Evolutionary conservation across 1,140 invertebrate species (phyloP), one percentile per base, ranked within the genome.

Genomic region (Drosophila parabipectinata): DNA sequence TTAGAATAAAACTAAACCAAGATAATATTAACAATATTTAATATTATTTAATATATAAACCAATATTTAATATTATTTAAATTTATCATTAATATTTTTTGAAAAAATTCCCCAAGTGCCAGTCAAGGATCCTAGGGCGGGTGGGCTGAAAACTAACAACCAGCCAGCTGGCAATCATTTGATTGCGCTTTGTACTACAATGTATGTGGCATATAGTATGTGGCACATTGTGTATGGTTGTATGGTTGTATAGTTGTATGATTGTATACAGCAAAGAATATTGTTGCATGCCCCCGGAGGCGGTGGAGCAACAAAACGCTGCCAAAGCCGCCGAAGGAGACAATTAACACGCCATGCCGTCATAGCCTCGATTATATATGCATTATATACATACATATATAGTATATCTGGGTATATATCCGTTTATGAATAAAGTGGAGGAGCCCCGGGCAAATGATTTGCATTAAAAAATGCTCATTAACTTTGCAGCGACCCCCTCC

Each of bases 391-490:
- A 44, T 3, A 47, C 24, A 47, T 37, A 21, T 18, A 18, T 7
- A 44, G 14, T 15, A 44, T 44, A 12, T 6, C 4, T 15, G n/a
- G n/a, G n/a, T 18, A 18, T 44, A 44, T 44, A 44, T 44, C 41
- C 41, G 41, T 44, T 44, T 44, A 62, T 41, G 45, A 30, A 48
- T 52, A 67, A 67, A 67, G 60, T 45, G 63, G 8, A 44, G 63
- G 8, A 44, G 52, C 63, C 52, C 44, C 1, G 26, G 67, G 52
- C 63, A 71, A 69, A 69, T 69, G 67, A 69, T 69, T 69, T 69
- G 67, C 67, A 69, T 69, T 69, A 57, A 69, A 44, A 71, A 71
- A 71, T 71, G 51, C 67, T 71, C 67, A 71, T 71, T 71, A 71
- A 71, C 54, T 63, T 9, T 30, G 53, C 30, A 14, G 3, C 9